phyloP scores from a whole-genome alignment of 2,113 vertebrate genomes.

The Neogobius melanostomus region DNA sequence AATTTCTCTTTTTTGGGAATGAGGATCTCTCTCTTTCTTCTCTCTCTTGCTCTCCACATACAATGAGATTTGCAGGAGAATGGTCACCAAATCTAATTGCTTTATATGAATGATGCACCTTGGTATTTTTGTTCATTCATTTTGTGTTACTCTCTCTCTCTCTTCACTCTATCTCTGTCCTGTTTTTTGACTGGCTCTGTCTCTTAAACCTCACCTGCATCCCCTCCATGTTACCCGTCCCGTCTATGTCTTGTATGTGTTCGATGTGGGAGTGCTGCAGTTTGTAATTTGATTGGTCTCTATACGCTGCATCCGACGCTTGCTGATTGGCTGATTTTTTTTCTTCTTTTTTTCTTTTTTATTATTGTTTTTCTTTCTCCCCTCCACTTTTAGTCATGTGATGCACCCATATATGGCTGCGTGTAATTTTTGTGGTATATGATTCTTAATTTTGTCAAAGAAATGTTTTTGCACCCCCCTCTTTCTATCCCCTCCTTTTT shows the following conservation, averaged over 20 bases:
- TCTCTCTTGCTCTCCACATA: conserved; percentile 62
- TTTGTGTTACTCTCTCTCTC: conserved; percentile 52
- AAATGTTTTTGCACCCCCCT: conserved; percentile 71
- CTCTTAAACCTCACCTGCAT: conserved; percentile 70
- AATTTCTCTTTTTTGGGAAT: conserved; percentile 72
- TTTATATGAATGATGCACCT: conserved; percentile 80
- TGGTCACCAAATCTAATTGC: conserved; percentile 78
- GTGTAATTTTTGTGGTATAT: conserved; percentile 73
- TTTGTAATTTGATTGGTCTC: conserved; percentile 76
- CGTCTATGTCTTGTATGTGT: conserved; percentile 69
- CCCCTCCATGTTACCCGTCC: conserved; percentile 52
- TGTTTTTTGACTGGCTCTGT: conserved; percentile 70
- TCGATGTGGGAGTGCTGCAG: conserved; percentile 76
- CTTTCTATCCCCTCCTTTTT: conserved; percentile 63
- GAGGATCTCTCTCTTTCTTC: conserved; percentile 62
- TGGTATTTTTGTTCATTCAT: conserved; percentile 63
- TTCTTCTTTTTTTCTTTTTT: conserved; percentile 32
- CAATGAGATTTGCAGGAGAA: conserved; percentile 74
- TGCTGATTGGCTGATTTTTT: conserved; percentile 77
- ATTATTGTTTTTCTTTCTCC: conserved; percentile 44
- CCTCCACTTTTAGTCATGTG: conserved; percentile 76
- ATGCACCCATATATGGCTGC: conserved; percentile 77
- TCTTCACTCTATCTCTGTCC: conserved; percentile 53
- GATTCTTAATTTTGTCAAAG: conserved; percentile 69
- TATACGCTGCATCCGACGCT: conserved; percentile 77